Conservation (phyloP, 2,888 invertebrate genomes). For the Brachyptera risi region DNA sequence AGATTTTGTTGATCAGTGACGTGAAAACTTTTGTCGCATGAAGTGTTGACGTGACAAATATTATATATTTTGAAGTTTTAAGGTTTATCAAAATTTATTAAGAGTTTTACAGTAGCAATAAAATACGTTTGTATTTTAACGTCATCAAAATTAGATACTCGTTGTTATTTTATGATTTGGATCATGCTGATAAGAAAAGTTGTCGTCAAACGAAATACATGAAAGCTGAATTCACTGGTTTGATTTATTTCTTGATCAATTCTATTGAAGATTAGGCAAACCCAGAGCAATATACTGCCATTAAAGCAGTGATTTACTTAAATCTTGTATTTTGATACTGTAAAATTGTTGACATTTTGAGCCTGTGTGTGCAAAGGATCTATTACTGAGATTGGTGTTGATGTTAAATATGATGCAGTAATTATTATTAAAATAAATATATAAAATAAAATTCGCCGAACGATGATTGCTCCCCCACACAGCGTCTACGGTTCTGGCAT, state of each 20-base stretch:
- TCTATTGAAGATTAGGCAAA: constrained; percentile 26
- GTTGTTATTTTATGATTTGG: too few species aligned
- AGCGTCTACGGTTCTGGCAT: constrained; percentile 26
- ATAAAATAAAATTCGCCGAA: constrained; percentile 25
- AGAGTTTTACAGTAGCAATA: constrained; percentile 8
- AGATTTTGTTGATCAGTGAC: not conserved
- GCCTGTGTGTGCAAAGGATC: constrained; percentile 27
- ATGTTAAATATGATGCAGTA: constrained; percentile 26
- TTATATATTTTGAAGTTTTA: too few species aligned
- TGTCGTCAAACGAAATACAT: too few species aligned
- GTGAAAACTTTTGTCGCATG: too few species aligned
- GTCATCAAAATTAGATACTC: too few species aligned
- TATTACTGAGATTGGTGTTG: constrained; percentile 30
- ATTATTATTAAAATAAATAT: constrained; percentile 28
- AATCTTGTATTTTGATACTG: constrained; percentile 36
- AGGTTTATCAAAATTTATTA: too few species aligned
- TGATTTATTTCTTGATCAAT: too few species aligned
- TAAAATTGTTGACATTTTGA: constrained; percentile 32
- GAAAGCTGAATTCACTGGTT: too few species aligned
- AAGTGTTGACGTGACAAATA: too few species aligned
- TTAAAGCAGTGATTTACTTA: constrained; percentile 31
- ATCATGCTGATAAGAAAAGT: too few species aligned
- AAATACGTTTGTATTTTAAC: constrained; percentile 9
- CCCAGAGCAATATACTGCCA: constrained; percentile 33
- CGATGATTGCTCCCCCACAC: constrained; percentile 27